phyloP scores from a whole-genome alignment of 2,113 vertebrate genomes.

The Sciurus niger region DNA sequence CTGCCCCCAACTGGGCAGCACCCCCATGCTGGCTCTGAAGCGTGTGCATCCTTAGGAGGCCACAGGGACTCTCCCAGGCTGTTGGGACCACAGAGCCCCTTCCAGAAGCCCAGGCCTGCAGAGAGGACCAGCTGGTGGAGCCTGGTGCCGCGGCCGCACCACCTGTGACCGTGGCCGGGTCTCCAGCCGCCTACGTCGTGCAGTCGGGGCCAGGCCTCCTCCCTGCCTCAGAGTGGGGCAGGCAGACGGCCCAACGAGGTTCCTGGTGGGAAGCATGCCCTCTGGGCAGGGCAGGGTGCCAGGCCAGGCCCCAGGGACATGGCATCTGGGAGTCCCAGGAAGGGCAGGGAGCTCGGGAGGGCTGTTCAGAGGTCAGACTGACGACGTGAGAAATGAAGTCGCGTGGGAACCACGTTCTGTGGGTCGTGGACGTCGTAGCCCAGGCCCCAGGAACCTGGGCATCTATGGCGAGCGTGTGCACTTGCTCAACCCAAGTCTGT shows the following conservation, averaged over 20 bases:
- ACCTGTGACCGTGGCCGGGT: neutral
- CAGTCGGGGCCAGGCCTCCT: neutral
- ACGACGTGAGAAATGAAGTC: neutral
- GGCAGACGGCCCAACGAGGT: neutral
- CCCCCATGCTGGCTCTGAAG: neutral
- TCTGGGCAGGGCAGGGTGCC: neutral
- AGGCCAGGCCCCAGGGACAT: neutral
- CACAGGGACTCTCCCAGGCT: too few relatives aligned
- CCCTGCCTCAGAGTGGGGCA: neutral
- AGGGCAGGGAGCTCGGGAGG: neutral
- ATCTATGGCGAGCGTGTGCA: neutral
- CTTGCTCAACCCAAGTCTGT: rapidly evolving
- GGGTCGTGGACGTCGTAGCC: too few relatives aligned
- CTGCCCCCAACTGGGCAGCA: neutral
- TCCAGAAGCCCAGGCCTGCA: neutral
- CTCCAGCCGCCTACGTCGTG: too few relatives aligned
- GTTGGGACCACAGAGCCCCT: neutral
- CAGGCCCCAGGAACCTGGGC: neutral
- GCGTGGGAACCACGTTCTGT: rapidly evolving
- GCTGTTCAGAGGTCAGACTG: too few relatives aligned
- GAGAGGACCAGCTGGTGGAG: too few relatives aligned
- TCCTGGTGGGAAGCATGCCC: neutral
- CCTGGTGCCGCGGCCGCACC: neutral
- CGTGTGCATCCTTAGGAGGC: neutral
- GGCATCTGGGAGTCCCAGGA: neutral